Percentiles rank a stretch among this genome's conserved stretches.
Evolutionary conservation across 37 sponge, comb jelly and placozoan species (phyloP).

Genomic region (Lycopodina hypogea): DNA sequence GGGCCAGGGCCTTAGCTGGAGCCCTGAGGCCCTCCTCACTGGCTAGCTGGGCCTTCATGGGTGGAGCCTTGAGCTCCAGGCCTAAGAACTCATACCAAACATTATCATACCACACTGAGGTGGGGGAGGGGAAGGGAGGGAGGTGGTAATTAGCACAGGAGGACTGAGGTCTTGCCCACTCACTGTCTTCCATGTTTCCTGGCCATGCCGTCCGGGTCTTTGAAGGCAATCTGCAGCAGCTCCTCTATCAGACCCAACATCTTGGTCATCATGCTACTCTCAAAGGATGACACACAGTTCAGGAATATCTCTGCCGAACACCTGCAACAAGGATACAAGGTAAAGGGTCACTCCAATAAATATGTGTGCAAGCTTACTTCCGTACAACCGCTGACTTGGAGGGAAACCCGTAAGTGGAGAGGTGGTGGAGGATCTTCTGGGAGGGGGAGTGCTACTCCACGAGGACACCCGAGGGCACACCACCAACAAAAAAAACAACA

Average conservation of each 20-base stretch:
- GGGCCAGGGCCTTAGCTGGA: too few relatives aligned
- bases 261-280: slow-evolving; percentile 34
- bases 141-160: not conserved
- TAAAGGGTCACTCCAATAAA: not conserved
- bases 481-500: not conserved
- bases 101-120: not conserved
- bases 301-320: slow-evolving; percentile 39
- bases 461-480: not conserved
- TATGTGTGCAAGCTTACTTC: slow-evolving; percentile 37
- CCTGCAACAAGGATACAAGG: not conserved
- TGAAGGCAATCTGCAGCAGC: slow-evolving; percentile 35
- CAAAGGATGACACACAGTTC: slow-evolving; percentile 7
- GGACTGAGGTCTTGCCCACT: too few relatives aligned
- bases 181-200: slow-evolving; percentile 59
- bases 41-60: too few relatives aligned
- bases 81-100: not conserved
- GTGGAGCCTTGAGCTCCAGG: too few relatives aligned
- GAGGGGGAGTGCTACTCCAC: slow-evolving; percentile 44
- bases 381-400: slow-evolving; percentile 68
- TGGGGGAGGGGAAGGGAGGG: not conserved
- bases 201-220: slow-evolving; percentile 58
- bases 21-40: too few relatives aligned
- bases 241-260: slow-evolving; percentile 13
- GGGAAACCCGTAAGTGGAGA: slow-evolving; percentile 27
- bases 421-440: slow-evolving; percentile 38